Evolutionary conservation across 2,797 vertebrate species (phyloP), one percentile per base, ranked within the genome.

Genomic region (Toxotes lorentzi): DNA sequence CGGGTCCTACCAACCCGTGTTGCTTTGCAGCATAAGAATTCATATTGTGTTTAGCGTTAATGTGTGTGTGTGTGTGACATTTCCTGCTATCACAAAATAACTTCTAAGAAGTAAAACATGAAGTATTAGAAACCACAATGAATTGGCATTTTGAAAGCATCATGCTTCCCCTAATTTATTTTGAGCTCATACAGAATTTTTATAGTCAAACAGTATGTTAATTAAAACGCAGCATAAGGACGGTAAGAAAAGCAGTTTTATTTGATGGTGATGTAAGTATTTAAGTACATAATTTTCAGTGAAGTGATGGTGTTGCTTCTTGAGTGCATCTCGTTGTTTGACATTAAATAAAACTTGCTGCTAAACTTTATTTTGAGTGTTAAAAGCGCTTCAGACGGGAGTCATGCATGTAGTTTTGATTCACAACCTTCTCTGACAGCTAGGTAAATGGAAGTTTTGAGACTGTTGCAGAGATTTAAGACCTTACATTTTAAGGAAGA

Each of bases 401-500:
- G 11, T 23, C 51, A 40, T 23, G 40, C 27, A 24, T 35, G 16
- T 16, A 24, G 21, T 23, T 73, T 72, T 53, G 56, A 78, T 41
- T 68, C 57, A 53, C 53, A 67, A 7, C 9, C 7, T 0, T 50
- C 47, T 60, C 19, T 40, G 10, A 14, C 32, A 10, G 2, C 13
- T 27, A 4, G 41, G 24, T 48, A 79, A 53, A 65, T 62, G 4
- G 61, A 66, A n/a, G 59, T 50, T 61, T 32, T 17, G 30, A 78
- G 24, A 47, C 19, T 13, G 35, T 70, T 82, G 54, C 54, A 54
- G 14, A 14, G 32, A 66, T 63, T 38, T 41, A 45, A 65, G 19
- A 27, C 47, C 0, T 50, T 9, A 45, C 43, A 43, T 66, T 88
- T 89, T 87, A 64, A 77, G 85, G 90, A 93, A 90, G 70, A 81